These are phyloP conservation scores for Agelas oroides DNA, from an alignment of 37 sponge, comb jelly and placozoan species.

Conservation along the genomic window DNA sequence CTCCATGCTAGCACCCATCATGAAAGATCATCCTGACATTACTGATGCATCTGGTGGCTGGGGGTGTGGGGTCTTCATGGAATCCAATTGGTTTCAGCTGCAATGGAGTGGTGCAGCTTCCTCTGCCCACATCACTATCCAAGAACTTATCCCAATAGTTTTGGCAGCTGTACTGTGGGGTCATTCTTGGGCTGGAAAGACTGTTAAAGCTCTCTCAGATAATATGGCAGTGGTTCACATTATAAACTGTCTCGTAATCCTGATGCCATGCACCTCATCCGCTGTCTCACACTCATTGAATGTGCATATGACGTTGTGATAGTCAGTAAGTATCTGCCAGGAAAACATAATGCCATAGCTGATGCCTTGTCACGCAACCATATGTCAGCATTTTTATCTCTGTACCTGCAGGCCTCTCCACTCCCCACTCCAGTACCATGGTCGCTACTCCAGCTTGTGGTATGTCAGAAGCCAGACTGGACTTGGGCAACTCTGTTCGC, in stretches of 20 bases:
- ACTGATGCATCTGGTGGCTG: constrained; percentile 14
- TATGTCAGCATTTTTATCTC: constrained; percentile 15
- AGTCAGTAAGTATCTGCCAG: neutral
- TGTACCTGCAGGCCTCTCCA: neutral
- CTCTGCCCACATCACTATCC: constrained; percentile 2
- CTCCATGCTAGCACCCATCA: neutral
- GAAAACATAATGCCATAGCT: neutral
- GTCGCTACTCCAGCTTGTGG: constrained; percentile 1
- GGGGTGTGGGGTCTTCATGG: constrained; percentile 42
- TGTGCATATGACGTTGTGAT: neutral
- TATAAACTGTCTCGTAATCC: neutral
- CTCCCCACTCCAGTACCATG: constrained; percentile 15
- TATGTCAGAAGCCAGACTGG: constrained; percentile 18
- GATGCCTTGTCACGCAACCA: constrained; percentile 32
- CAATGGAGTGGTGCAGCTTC: constrained; percentile 17
- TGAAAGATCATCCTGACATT: too few species aligned
- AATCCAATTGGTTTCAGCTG: constrained; percentile 29
- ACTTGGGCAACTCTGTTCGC: constrained; percentile 23
- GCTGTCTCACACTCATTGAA: neutral
- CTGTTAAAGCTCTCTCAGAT: neutral
- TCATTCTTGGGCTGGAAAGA: neutral
- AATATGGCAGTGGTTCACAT: constrained; percentile 7
- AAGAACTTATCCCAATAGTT: constrained; percentile 21
- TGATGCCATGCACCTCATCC: constrained; percentile 4
- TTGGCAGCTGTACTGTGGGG: constrained; percentile 33